phyloP scores from a whole-genome alignment of 2,888 invertebrate species.

The Erebia ligea region DNA sequence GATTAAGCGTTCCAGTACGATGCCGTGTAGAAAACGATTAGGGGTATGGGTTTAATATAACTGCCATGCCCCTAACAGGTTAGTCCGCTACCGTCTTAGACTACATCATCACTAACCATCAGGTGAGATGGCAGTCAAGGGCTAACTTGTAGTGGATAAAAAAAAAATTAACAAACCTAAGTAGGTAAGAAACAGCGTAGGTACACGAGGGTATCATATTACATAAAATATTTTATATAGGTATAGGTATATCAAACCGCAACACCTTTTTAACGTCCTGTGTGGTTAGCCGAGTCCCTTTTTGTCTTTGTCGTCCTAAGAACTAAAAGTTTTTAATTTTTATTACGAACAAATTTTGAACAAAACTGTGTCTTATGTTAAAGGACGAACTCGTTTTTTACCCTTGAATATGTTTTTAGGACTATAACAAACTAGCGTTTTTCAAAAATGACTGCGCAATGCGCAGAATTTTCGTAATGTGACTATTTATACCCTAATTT shows the following conservation, averaged over 20 bases:
- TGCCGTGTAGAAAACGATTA: no score
- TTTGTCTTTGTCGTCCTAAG: slow-evolving; percentile 35
- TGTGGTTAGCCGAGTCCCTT: slow-evolving; percentile 54
- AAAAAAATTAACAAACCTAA: no score
- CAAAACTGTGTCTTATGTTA: slow-evolving; percentile 19
- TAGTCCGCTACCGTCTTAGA: no score
- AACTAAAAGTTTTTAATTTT: slow-evolving; percentile 37
- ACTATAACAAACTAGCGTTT: slow-evolving; percentile 17
- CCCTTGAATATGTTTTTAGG: background rate
- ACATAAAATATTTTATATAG: slow-evolving; percentile 43
- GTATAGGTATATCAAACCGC: slow-evolving; percentile 52
- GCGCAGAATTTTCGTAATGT: no score
- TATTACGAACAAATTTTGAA: slow-evolving; percentile 14
- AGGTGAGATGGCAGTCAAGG: no score
- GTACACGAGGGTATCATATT: slow-evolving; percentile 49
- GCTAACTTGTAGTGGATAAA: no score
- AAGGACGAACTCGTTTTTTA: slow-evolving; percentile 33
- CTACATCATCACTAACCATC: no score
- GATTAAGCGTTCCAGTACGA: no score
- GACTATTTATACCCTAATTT: no score
- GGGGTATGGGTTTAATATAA: no score
- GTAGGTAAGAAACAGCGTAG: background rate
- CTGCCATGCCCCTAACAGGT: no score
- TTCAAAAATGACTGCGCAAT: background rate
- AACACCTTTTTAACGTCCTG: slow-evolving; percentile 57